These are phyloP conservation scores for Fukomys damarensis DNA, from an alignment of 2,113 vertebrate genomes.

Conservation along the genomic window DNA sequence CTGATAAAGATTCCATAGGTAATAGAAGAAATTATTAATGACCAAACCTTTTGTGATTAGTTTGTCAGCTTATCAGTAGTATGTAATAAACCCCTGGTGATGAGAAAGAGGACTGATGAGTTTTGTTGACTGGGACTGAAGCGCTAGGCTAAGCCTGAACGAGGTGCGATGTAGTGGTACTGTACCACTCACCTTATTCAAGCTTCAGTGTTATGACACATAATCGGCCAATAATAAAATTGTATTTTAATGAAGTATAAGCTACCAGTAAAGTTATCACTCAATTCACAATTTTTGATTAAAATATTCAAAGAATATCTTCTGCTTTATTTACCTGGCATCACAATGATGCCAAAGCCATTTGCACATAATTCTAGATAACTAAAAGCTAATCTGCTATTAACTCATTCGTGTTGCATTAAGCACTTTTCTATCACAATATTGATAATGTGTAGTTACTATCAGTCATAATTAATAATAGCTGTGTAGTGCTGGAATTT, in stretches of 20 bases:
- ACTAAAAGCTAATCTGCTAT: slow-evolving; percentile 30
- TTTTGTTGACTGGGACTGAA: neutral
- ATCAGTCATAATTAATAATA: neutral
- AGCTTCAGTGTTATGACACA: slow-evolving; percentile 19
- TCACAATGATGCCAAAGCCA: neutral
- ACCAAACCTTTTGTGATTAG: neutral
- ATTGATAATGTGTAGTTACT: neutral
- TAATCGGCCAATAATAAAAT: neutral
- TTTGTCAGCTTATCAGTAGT: neutral
- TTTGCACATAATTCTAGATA: neutral
- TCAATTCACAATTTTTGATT: slow-evolving; percentile 30
- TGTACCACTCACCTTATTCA: neutral
- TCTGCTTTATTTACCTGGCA: neutral
- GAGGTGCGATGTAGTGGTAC: rapidly evolving
- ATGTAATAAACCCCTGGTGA: neutral
- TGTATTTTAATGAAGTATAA: slow-evolving; percentile 38
- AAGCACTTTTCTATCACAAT: neutral
- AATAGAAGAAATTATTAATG: neutral
- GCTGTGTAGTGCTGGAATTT: neutral
- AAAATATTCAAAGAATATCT: slow-evolving; percentile 35
- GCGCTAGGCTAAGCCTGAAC: neutral
- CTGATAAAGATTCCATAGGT: neutral
- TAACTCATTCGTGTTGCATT: neutral
- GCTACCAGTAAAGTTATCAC: neutral
- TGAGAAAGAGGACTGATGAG: neutral